Percentiles rank a stretch among this genome's conserved stretches.
Evolutionary conservation across 1,140 invertebrate species (phyloP).

Genomic region (Lerema accius): DNA sequence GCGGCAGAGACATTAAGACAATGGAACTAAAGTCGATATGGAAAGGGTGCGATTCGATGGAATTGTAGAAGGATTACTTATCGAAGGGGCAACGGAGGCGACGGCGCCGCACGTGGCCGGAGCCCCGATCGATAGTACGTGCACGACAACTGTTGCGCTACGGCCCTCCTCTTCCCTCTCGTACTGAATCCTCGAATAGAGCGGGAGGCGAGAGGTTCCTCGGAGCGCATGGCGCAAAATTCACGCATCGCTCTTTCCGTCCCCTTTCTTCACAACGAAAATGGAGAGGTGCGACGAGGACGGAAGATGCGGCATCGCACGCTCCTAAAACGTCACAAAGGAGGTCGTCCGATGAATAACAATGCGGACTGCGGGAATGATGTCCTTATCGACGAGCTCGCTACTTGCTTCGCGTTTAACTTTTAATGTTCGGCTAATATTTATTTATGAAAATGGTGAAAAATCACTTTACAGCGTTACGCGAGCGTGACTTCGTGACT

Average conservation of each 20-base stretch:
- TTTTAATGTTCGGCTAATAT: constrained; percentile 30
- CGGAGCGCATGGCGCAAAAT: constrained; percentile 68
- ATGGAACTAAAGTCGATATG: constrained; percentile 37
- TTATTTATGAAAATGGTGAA: constrained; percentile 18
- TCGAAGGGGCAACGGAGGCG: constrained; percentile 36
- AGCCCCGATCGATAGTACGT: constrained; percentile 65
- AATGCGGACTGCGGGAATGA: constrained; percentile 78
- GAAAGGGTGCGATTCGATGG: constrained; percentile 24
- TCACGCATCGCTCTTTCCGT: constrained; percentile 53
- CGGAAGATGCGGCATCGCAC: constrained; percentile 70
- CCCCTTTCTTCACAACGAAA: constrained; percentile 30
- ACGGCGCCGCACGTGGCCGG: constrained; percentile 66
- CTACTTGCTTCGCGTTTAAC: constrained; percentile 24
- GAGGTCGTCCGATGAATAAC: constrained; percentile 78
- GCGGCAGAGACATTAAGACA: not conserved
- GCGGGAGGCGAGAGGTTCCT: constrained; percentile 53
- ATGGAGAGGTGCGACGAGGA: constrained; percentile 37
- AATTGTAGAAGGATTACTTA: constrained; percentile 35
- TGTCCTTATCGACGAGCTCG: constrained; percentile 56
- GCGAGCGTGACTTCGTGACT: not conserved
- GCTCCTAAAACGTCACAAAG: constrained; percentile 71
- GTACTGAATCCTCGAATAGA: constrained; percentile 4
- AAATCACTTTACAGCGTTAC: not conserved
- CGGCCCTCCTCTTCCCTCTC: constrained; percentile 48
- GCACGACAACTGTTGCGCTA: constrained; percentile 77